These are phyloP conservation scores for Musca vetustissima DNA, from an alignment of 1,140 invertebrate genomes.

Conservation along the genomic window DNA sequence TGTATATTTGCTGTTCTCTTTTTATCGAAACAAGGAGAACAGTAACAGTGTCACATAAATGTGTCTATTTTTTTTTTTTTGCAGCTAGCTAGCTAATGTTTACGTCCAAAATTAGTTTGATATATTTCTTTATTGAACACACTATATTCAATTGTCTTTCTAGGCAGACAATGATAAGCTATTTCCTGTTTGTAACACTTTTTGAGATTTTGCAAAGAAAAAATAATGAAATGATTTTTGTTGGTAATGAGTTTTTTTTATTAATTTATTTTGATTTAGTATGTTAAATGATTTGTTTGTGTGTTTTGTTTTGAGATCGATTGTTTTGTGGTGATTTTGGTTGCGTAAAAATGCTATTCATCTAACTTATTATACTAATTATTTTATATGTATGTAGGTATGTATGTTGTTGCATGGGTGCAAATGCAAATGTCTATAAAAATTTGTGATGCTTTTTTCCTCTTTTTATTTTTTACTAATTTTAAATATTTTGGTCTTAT, in stretches of 20 bases:
- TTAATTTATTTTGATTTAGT: constrained; percentile 1
- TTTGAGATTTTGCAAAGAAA: background rate
- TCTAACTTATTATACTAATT: constrained; percentile 1
- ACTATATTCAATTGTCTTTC: constrained; percentile 55
- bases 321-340: background rate
- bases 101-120: constrained; percentile 15
- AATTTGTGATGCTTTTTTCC: constrained; percentile 10
- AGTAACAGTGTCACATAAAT: constrained; percentile 23
- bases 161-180: constrained; percentile 50
- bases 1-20: constrained; percentile 23
- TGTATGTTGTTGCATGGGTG: background rate
- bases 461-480: constrained; percentile 2
- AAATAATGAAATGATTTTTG: constrained; percentile 14
- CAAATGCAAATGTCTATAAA: background rate
- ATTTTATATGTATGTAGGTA: no score
- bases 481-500: constrained; percentile 7
- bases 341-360: background rate
- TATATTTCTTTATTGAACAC: constrained; percentile 32
- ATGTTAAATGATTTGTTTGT: background rate
- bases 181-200: background rate
- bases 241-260: background rate
- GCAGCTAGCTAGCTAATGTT: background rate
- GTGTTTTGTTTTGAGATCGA: no score
- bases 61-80: background rate
- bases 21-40: constrained; percentile 25